Evolutionary conservation across 2,888 invertebrate species (phyloP).

Genomic region (Tinea semifulvella): DNA sequence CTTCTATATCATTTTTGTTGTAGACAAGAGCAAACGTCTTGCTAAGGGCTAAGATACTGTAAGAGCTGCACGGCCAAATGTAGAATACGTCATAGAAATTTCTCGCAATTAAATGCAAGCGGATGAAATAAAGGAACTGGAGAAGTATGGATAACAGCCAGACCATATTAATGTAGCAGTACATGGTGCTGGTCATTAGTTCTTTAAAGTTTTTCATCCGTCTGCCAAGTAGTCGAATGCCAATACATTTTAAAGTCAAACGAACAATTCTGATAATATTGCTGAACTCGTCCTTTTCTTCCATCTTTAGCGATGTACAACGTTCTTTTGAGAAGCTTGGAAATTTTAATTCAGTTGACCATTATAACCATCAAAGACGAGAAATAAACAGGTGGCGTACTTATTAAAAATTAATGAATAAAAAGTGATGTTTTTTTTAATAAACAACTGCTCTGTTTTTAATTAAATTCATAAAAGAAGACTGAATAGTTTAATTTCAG

Average conservation of each 20-base stretch:
- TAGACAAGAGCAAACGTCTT: slow-evolving; percentile 4
- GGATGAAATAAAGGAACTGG: slow-evolving; percentile 3
- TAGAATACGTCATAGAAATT: slow-evolving; percentile 9
- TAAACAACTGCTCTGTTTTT: too few species aligned
- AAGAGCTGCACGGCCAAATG: slow-evolving; percentile 9
- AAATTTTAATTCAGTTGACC: not conserved
- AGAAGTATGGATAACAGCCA: not conserved
- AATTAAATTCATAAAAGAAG: not conserved
- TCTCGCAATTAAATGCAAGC: slow-evolving; percentile 3
- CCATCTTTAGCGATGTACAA: not conserved
- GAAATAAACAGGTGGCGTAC: not conserved
- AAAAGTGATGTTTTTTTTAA: not conserved
- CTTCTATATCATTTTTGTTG: slow-evolving; percentile 2
- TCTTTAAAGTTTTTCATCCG: slow-evolving; percentile 9
- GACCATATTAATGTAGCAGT: slow-evolving; percentile 6
- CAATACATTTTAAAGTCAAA: slow-evolving; percentile 8
- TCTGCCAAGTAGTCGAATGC: slow-evolving; percentile 6
- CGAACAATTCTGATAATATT: slow-evolving; percentile 3
- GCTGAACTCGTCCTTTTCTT: not conserved
- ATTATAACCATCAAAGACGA: not conserved
- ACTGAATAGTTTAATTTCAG: too few species aligned
- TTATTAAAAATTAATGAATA: not conserved
- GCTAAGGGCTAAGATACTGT: slow-evolving; percentile 5
- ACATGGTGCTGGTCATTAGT: slow-evolving; percentile 7
- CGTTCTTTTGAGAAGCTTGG: not conserved